Percentiles rank a stretch among this genome's conserved stretches.
phyloP scores from a whole-genome alignment of 2,797 vertebrate genomes.

The Rhynchotus rufescens region DNA sequence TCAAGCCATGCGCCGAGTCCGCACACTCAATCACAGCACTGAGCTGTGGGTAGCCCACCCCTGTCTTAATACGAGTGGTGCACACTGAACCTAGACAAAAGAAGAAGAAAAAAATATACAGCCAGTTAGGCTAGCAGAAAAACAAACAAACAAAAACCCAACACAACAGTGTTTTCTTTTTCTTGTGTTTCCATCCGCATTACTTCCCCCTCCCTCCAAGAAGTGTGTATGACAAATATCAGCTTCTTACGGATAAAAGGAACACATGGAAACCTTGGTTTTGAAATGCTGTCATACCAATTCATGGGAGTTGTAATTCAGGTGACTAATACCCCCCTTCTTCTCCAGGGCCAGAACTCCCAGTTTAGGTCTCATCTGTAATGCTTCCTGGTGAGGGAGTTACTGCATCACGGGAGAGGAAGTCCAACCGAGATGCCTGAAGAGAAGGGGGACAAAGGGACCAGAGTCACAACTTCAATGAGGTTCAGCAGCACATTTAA shows the following conservation, averaged over 20 bases:
- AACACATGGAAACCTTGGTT: not conserved
- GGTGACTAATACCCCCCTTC: not conserved
- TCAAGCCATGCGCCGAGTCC: slow-evolving; percentile 96
- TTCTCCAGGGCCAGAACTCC: not conserved
- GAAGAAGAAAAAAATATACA: not conserved
- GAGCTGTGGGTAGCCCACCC: slow-evolving; percentile 97
- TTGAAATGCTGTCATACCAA: not conserved
- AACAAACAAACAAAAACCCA: not conserved
- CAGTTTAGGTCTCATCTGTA: not conserved
- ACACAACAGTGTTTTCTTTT: not conserved
- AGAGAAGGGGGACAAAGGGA: not conserved
- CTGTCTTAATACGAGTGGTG: slow-evolving; percentile 97
- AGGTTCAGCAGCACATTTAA: not conserved
- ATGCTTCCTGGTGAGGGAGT: not conserved
- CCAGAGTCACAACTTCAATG: not conserved
- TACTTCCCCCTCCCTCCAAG: not conserved
- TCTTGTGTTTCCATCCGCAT: not conserved
- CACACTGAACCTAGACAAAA: slow-evolving; percentile 91
- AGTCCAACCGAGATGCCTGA: not conserved
- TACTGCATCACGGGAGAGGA: not conserved
- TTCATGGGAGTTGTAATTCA: not conserved
- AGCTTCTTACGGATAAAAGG: not conserved
- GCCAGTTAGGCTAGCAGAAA: not conserved
- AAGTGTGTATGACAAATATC: not conserved
- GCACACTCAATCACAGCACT: slow-evolving; percentile 99